Evolutionary conservation across 2,888 invertebrate species (phyloP), one percentile per base, ranked within the genome.

Genomic region (Ligdia adustata): DNA sequence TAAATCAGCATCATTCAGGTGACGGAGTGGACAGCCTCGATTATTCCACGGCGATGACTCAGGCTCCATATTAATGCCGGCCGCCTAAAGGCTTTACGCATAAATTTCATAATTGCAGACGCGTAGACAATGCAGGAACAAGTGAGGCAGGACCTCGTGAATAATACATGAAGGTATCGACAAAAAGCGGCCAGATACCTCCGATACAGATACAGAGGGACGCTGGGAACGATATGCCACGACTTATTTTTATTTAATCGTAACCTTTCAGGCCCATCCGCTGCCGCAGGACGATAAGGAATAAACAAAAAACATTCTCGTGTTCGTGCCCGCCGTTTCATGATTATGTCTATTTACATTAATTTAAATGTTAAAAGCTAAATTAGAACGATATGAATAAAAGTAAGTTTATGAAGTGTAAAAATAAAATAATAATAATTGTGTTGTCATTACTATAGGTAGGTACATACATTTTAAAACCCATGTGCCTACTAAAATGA

Each of bases 71-170:
- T 79, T 76, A 78, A 79, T 64, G 66, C 70, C 57, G 56, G 79
- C 74, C 79, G 82, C 85, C 87, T 79, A 75, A 82, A 87, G 87
- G 80, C 77, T 75, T 75, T 64, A 76, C 75, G 79, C 78, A 88
- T 86, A 87, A 82, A 84, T 85, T 76, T 81, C 71, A 77, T 87
- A 85, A 88, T 87, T 88, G 80, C 79, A 75, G 74, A 77, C 75
- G 74, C 78, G 82, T 85, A 86, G 84, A 87, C 86, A 86, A 86
- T 86, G 74, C 76, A 75, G 76, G 75, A 82, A 83, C 82, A 84
- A 81, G 79, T 82, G 75, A 80, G 78, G 70, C 73, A 69, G 71
- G 69, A 69, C 64, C 64, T 61, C 65, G 83, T 89, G 84, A 85
- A 89, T 89, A 82, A 89, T 73, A 72, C 81, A 86, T 81, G 38